A percentile compares a stretch with the other conserved stretches of the same genome.
phyloP scores from a whole-genome alignment of 2,113 vertebrate genomes.

The Corythornis vintsioides region DNA sequence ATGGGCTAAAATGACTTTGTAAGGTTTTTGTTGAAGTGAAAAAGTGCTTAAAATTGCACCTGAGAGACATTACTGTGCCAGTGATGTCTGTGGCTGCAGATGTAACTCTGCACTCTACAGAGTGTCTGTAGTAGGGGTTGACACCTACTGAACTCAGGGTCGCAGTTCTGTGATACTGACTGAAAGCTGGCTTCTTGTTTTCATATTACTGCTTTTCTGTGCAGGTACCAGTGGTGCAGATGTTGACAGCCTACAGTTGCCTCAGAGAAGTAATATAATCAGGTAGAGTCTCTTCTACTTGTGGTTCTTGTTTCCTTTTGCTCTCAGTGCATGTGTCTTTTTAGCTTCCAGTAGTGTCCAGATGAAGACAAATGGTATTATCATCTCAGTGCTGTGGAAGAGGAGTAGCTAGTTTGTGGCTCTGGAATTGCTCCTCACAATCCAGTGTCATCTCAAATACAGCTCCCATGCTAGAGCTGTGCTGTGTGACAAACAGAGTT shows the following conservation, averaged over 20 bases:
- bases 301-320: background rate
- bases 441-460: background rate
- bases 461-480: background rate
- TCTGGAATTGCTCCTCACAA: background rate
- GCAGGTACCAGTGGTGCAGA: slow-evolving; percentile 37
- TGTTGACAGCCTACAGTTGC: slow-evolving; percentile 18
- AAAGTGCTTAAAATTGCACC: background rate
- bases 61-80: background rate
- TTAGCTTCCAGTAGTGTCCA: background rate
- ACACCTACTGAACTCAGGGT: no score
- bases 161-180: no score
- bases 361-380: background rate
- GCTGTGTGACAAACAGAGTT: background rate
- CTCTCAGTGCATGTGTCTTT: background rate
- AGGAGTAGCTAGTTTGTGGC: background rate
- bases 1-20: background rate
- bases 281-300: slow-evolving; percentile 52
- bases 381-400: background rate
- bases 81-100: background rate
- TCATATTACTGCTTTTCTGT: background rate
- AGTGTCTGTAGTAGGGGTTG: no score
- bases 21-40: background rate
- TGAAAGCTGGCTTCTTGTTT: background rate
- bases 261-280: slow-evolving; percentile 26
- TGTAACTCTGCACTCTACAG: background rate